Percentiles rank a stretch among this genome's conserved stretches.
These are phyloP conservation scores for Ailuropoda melanoleuca DNA, from an alignment of 2,113 vertebrate genomes.

Conservation along the genomic window DNA sequence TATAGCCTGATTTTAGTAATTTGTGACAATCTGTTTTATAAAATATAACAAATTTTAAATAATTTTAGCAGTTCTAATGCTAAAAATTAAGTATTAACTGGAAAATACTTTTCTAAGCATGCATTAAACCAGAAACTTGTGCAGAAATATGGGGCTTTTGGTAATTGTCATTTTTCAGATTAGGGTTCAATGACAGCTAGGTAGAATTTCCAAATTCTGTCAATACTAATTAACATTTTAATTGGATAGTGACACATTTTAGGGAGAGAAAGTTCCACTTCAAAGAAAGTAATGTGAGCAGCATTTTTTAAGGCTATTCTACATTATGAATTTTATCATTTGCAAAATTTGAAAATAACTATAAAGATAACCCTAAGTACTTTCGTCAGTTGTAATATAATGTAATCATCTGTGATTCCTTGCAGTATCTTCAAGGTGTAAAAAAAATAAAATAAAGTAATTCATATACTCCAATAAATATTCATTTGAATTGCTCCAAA, in stretches of 20 bases:
- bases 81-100: not conserved
- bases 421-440: not conserved
- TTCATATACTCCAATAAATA: not conserved
- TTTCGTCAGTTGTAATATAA: not conserved
- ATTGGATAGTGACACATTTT: not conserved
- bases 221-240: slow-evolving; percentile 35
- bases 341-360: not conserved
- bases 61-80: not conserved
- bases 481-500: not conserved
- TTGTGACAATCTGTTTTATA: not conserved
- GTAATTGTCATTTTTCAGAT: not conserved
- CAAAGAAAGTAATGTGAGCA: not conserved
- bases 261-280: not conserved
- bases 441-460: not conserved
- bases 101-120: not conserved
- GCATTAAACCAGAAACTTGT: not conserved
- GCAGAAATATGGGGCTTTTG: not conserved
- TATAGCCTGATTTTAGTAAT: not conserved
- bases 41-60: not conserved
- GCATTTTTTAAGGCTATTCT: not conserved
- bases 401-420: not conserved
- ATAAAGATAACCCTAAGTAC: not conserved
- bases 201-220: not conserved
- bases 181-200: not conserved
- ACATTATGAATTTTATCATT: not conserved